Conservation (phyloP, 2,888 invertebrate species). For the Synergus japonicus region DNA sequence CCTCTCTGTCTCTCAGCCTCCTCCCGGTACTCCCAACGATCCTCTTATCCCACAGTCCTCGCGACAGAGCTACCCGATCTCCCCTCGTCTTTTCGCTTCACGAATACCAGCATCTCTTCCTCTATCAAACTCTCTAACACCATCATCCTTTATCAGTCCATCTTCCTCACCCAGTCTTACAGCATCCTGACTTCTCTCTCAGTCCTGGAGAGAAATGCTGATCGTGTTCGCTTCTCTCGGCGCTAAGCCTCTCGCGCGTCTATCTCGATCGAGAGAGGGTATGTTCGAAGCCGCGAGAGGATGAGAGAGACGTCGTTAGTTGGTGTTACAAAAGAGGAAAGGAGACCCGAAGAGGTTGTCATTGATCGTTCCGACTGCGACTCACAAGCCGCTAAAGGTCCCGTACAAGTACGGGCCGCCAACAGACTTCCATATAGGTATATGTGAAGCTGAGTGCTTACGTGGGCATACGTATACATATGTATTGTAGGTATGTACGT, state of each 20-base stretch:
- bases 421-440: slow-evolving; percentile 59
- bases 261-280: slow-evolving; percentile 76
- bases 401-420: slow-evolving; percentile 75
- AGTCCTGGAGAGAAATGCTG: slow-evolving; percentile 53
- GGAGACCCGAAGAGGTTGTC: slow-evolving; percentile 70
- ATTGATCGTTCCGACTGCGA: slow-evolving; percentile 75
- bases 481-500: slow-evolving; percentile 36
- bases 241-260: slow-evolving; percentile 73
- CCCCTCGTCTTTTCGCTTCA: slow-evolving; percentile 51
- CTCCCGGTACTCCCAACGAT: slow-evolving; percentile 45
- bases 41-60: slow-evolving; percentile 57
- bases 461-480: slow-evolving; percentile 52
- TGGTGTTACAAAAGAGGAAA: slow-evolving; percentile 54
- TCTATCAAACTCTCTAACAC: slow-evolving; percentile 47
- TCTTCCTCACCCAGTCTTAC: slow-evolving; percentile 44
- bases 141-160: slow-evolving; percentile 50
- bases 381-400: slow-evolving; percentile 76
- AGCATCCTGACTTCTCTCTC: slow-evolving; percentile 42
- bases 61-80: slow-evolving; percentile 46
- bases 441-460: slow-evolving; percentile 54
- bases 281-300: slow-evolving; percentile 56
- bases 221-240: slow-evolving; percentile 67
- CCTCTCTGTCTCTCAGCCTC: slow-evolving; percentile 55
- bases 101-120: slow-evolving; percentile 43
- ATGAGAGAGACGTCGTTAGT: slow-evolving; percentile 55